phyloP scores from a whole-genome alignment of 2,113 vertebrate genomes.

The Anseranas semipalmata region DNA sequence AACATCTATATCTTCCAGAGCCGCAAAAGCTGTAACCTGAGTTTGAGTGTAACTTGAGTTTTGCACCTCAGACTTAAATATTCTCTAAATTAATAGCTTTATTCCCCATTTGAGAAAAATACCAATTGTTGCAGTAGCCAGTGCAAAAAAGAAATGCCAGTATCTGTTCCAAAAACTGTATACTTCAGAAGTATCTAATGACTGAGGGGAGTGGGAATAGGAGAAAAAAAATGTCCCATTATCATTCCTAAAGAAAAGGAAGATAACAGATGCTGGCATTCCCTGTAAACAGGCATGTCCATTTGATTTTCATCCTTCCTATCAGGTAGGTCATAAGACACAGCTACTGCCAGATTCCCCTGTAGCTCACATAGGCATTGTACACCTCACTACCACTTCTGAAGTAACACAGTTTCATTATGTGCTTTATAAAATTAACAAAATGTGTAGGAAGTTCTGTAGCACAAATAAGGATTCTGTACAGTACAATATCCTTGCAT shows the following conservation, averaged over 20 bases:
- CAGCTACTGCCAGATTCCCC: neutral
- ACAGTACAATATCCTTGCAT: neutral
- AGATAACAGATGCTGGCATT: neutral
- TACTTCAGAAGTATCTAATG: neutral
- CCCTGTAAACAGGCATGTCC: neutral
- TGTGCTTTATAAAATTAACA: neutral
- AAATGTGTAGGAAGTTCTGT: neutral
- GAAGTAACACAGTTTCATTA: neutral
- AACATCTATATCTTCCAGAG: neutral
- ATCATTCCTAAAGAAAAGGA: neutral
- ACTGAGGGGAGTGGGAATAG: neutral
- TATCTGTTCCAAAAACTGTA: neutral
- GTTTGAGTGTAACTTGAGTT: accelerated
- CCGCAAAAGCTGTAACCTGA: neutral
- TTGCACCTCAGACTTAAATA: neutral
- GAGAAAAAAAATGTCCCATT: neutral
- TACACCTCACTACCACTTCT: neutral
- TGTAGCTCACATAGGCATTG: neutral
- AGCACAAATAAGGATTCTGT: neutral
- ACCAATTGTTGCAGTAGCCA: neutral
- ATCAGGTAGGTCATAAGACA: neutral
- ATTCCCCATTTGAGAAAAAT: neutral
- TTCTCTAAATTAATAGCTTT: neutral
- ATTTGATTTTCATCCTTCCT: neutral
- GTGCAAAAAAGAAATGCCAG: neutral